Base-by-base conservation (phyloP, 2,113 vertebrate species). In the Tautogolabrus adspersus region DNA sequence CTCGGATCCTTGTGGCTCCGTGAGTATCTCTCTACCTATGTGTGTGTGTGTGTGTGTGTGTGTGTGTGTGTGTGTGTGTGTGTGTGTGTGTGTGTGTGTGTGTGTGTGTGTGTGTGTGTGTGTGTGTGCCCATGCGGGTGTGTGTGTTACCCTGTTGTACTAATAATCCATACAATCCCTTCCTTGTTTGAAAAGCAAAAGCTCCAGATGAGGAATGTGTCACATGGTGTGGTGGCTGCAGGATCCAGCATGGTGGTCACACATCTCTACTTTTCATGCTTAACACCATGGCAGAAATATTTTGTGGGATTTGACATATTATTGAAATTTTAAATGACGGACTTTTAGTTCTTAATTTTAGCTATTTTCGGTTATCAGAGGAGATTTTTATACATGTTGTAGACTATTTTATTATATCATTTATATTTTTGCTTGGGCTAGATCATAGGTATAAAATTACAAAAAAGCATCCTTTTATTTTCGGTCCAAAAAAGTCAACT, bases 1-100 rank as follows among this genome's bases (percentile, higher is more conserved):
- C 85, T 94, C 0, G 90, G 92, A 70, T 91, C 76, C 13, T 73
- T 93, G 69, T 94, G 93, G 92, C 74, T 93, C 11, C 74, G 93
- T 94, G 83, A 94, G 93, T 94, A 86, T 55, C 58, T 73, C 44
- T n/a, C 49, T 52, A 19, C 8, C 49, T 52, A 6, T 52, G 8
- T n/a, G 5, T 18, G 15, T 73, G 5, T 72, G 9, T 82, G 10
- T 60, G 62, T 81, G 11, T 57, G n/a, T 60, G 38, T 66, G 67
- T 79, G 52, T 60, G 60, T 62, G 70, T 79, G 63, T 70, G 57
- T 69, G 34, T 64, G 30, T 34, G 30, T 34, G 30, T 34, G 30
- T 18, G 40, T 74, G 30, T 6, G 30, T 6, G 30, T 6, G 6
- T 18, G 37, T 74, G 30, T 5, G 30, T 34, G 30, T 34, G 30